Conservation (phyloP, 2,888 invertebrate genomes). For the Aspidiotus destructor region DNA sequence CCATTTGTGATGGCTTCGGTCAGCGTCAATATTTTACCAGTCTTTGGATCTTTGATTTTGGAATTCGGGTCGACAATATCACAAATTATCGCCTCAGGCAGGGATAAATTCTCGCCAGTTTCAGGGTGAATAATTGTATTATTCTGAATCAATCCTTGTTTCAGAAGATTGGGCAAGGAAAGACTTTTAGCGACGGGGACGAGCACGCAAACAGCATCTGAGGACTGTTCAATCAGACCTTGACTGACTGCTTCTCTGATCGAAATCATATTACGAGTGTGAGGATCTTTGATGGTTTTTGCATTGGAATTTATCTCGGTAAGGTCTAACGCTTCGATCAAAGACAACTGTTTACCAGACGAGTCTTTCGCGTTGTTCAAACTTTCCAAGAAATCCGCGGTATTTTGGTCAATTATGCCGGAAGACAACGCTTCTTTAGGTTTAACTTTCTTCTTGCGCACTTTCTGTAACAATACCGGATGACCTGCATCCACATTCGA, state of each 20-base stretch:
- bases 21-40: constrained; percentile 55
- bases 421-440: constrained; percentile 67
- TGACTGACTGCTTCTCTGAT: constrained; percentile 75
- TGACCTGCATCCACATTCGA: constrained; percentile 46
- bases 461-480: constrained; percentile 62
- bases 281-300: constrained; percentile 74
- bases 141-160: constrained; percentile 68
- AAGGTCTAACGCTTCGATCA: constrained; percentile 64
- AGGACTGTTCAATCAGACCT: constrained; percentile 69
- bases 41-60: constrained; percentile 53
- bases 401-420: constrained; percentile 66
- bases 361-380: constrained; percentile 51
- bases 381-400: constrained; percentile 58
- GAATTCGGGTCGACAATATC: constrained; percentile 79
- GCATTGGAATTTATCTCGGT: constrained; percentile 61
- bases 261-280: constrained; percentile 56
- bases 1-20: constrained; percentile 64
- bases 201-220: constrained; percentile 59
- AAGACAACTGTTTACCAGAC: constrained; percentile 53
- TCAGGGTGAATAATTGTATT: constrained; percentile 78
- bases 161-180: constrained; percentile 70
- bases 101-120: constrained; percentile 64
- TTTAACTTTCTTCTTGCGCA: constrained; percentile 63
- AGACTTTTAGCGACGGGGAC: constrained; percentile 71
- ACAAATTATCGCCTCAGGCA: constrained; percentile 75